These are phyloP conservation scores for Orthosia incerta DNA, from an alignment of 2,888 invertebrate species.

Conservation along the genomic window DNA sequence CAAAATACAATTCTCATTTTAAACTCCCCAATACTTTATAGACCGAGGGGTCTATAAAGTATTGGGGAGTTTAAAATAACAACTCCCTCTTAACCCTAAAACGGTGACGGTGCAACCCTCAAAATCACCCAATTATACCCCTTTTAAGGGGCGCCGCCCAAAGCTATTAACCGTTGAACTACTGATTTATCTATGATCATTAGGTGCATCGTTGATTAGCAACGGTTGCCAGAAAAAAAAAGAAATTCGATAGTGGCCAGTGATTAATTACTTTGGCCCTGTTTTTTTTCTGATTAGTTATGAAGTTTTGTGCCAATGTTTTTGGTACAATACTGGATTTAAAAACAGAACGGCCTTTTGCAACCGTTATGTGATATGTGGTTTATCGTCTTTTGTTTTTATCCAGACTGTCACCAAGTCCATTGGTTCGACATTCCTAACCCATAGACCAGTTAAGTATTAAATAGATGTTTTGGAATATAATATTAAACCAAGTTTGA, in stretches of 20 bases:
- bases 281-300: conserved; percentile 56
- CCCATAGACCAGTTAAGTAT: no score
- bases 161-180: conserved; percentile 83
- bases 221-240: conserved; percentile 72
- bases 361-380: not conserved
- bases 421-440: no score
- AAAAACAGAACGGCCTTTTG: not conserved
- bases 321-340: conserved; percentile 5
- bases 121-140: conserved; percentile 87
- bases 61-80: no score
- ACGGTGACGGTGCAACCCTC: conserved; percentile 86
- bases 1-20: conserved; percentile 28
- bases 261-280: conserved; percentile 61
- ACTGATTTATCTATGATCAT: conserved; percentile 88
- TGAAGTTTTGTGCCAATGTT: conserved; percentile 13
- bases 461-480: no score
- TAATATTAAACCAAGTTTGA: no score
- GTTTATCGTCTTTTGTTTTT: conserved; percentile 8
- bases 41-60: no score
- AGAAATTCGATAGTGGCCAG: conserved; percentile 48
- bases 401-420: not conserved
- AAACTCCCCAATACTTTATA: conserved; percentile 19
- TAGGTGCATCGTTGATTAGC: conserved; percentile 83
- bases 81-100: conserved; percentile 78
- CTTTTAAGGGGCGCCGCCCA: conserved; percentile 84